Percentiles rank a stretch among this genome's conserved stretches.
These are phyloP conservation scores for Eupristina koningsbergeri DNA, from an alignment of 1,140 invertebrate genomes.

Conservation along the genomic window DNA sequence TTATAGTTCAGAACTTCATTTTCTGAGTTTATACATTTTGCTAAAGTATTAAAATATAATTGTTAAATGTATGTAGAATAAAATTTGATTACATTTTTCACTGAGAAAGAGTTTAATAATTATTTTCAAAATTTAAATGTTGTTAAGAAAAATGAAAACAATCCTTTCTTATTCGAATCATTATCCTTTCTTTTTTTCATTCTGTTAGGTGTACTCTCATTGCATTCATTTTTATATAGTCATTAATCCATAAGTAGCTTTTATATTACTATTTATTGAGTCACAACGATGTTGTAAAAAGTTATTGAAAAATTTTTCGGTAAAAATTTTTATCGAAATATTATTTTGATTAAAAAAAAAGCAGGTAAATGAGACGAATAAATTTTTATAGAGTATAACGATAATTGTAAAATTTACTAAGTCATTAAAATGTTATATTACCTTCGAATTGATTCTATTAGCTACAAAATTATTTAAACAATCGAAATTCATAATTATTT, in stretches of 20 bases:
- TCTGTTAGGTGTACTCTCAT: not conserved
- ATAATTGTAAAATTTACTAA: not conserved
- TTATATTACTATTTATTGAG: constrained; percentile 13
- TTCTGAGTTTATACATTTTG: too few relatives aligned
- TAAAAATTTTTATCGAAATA: not conserved
- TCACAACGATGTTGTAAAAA: constrained; percentile 24
- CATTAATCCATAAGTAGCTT: constrained; percentile 18
- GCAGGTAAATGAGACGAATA: not conserved
- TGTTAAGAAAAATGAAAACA: not conserved
- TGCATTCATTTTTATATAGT: constrained; percentile 9
- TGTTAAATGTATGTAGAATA: too few relatives aligned
- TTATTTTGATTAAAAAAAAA: constrained; percentile 1
- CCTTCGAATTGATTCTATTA: too few relatives aligned
- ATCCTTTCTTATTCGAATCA: not conserved
- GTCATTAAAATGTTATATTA: not conserved
- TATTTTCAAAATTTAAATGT: not conserved
- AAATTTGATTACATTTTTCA: too few relatives aligned
- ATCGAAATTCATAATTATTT: too few relatives aligned
- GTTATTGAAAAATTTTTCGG: constrained; percentile 29
- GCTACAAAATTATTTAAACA: too few relatives aligned
- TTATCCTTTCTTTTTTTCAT: not conserved
- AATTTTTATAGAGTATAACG: not conserved
- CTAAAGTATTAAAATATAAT: too few relatives aligned
- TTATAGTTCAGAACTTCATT: too few relatives aligned
- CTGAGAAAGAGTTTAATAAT: not conserved